Conservation (phyloP, 2,888 invertebrate species). For the Cryptocephalus primarius region DNA sequence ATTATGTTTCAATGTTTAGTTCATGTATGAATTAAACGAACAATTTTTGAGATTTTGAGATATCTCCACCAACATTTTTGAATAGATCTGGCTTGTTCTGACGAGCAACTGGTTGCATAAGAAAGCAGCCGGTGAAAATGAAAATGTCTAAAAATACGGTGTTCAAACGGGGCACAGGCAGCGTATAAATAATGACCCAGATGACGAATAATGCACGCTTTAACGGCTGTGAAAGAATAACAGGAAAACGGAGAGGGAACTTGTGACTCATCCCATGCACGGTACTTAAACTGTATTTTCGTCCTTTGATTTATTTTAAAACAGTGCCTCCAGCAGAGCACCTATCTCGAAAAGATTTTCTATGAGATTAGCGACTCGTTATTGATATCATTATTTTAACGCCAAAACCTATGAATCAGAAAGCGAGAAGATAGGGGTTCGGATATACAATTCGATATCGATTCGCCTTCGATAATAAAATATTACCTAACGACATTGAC, state of each 20-base stretch:
- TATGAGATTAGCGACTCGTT: not conserved
- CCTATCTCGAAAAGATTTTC: slow-evolving; percentile 3
- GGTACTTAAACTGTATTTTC: slow-evolving; percentile 19
- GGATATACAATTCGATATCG: too few relatives aligned
- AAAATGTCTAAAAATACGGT: not conserved
- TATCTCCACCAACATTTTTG: too few relatives aligned
- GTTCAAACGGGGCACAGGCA: not conserved
- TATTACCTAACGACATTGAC: too few relatives aligned
- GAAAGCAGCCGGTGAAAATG: not conserved
- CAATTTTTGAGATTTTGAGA: too few relatives aligned
- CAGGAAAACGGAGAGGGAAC: slow-evolving; percentile 18
- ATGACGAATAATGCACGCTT: slow-evolving; percentile 14
- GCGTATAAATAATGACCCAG: slow-evolving; percentile 15
- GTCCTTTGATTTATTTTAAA: slow-evolving; percentile 17
- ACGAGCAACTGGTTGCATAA: not conserved
- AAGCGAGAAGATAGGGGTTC: too few relatives aligned
- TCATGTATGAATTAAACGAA: too few relatives aligned
- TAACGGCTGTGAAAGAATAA: slow-evolving; percentile 14
- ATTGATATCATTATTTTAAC: too few relatives aligned
- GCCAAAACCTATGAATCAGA: too few relatives aligned
- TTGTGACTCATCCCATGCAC: slow-evolving; percentile 15
- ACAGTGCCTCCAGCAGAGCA: slow-evolving; percentile 1
- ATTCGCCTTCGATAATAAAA: too few relatives aligned
- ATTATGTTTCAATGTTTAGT: too few relatives aligned
- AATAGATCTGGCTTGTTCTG: too few relatives aligned